A percentile compares a stretch with the other conserved stretches of the same genome.
Evolutionary conservation across 2,888 invertebrate species (phyloP).

Genomic region (Blera fallax): DNA sequence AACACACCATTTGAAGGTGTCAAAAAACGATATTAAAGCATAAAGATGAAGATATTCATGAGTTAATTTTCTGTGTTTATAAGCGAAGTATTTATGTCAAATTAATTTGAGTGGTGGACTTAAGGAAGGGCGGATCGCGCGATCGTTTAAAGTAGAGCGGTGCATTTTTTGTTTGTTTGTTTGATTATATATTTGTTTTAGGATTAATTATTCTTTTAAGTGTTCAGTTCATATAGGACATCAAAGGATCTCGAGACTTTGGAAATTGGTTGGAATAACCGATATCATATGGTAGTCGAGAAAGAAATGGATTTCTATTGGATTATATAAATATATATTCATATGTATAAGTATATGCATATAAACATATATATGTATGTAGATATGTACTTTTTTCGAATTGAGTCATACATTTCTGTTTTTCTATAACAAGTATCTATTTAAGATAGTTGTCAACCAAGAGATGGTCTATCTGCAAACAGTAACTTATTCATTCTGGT

Average conservation of each 20-base stretch:
- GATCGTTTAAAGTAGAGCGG: constrained; percentile 42
- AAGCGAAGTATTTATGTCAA: constrained; percentile 59
- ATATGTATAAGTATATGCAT: too few relatives aligned
- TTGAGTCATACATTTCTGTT: neutral
- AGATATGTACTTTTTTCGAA: too few relatives aligned
- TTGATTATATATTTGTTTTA: neutral
- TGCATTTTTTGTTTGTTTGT: constrained; percentile 4
- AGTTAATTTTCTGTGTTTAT: constrained; percentile 53
- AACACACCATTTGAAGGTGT: constrained; percentile 51
- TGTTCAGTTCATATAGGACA: neutral
- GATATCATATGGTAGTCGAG: neutral
- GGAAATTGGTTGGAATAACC: neutral
- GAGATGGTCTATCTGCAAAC: neutral
- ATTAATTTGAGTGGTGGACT: constrained; percentile 56
- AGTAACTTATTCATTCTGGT: constrained; percentile 14
- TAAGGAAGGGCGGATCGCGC: constrained; percentile 17
- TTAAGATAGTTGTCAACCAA: neutral
- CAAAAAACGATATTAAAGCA: constrained; percentile 57
- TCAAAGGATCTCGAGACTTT: neutral
- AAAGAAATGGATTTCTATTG: neutral
- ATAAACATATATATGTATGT: too few relatives aligned
- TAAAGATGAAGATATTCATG: constrained; percentile 46
- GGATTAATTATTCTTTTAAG: neutral
- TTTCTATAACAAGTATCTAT: neutral
- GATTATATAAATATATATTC: too few relatives aligned